These are phyloP conservation scores for Mactromeris polynyma DNA, from an alignment of 2,888 invertebrate genomes.

Conservation along the genomic window DNA sequence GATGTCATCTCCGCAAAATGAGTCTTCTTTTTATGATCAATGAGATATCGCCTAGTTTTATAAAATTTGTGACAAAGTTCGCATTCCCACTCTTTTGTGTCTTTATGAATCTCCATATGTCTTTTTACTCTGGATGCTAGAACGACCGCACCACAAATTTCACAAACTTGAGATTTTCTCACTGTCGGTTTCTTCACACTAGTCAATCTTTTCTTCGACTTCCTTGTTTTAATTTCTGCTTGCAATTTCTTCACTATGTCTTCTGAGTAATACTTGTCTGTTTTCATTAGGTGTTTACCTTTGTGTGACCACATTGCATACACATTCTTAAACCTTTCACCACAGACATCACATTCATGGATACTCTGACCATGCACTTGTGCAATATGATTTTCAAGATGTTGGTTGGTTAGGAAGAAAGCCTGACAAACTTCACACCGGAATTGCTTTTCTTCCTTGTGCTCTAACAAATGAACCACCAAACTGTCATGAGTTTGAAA, in stretches of 20 bases:
- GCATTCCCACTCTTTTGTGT: conserved; percentile 54
- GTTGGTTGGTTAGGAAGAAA: conserved; percentile 35
- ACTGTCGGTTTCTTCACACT: not conserved
- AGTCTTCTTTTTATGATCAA: conserved; percentile 52
- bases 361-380: conserved; percentile 28
- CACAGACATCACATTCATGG: conserved; percentile 48
- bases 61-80: conserved; percentile 59
- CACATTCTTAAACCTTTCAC: conserved; percentile 11
- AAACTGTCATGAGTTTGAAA: conserved; percentile 26
- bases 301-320: conserved; percentile 47
- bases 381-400: conserved; percentile 39
- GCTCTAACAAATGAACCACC: conserved; percentile 19
- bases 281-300: conserved; percentile 39
- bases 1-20: conserved; percentile 27
- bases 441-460: conserved; percentile 15
- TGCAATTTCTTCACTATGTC: conserved; percentile 46
- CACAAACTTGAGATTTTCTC: conserved; percentile 23
- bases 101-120: conserved; percentile 48
- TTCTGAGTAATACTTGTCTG: conserved; percentile 46
- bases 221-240: conserved; percentile 37
- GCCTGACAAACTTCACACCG: conserved; percentile 38
- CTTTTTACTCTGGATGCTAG: conserved; percentile 28
- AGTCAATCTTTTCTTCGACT: not conserved
- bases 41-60: conserved; percentile 48
- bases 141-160: conserved; percentile 45